These are phyloP conservation scores for Pyxicephalus adspersus DNA, from an alignment of 2,113 vertebrate genomes.

Conservation along the genomic window DNA sequence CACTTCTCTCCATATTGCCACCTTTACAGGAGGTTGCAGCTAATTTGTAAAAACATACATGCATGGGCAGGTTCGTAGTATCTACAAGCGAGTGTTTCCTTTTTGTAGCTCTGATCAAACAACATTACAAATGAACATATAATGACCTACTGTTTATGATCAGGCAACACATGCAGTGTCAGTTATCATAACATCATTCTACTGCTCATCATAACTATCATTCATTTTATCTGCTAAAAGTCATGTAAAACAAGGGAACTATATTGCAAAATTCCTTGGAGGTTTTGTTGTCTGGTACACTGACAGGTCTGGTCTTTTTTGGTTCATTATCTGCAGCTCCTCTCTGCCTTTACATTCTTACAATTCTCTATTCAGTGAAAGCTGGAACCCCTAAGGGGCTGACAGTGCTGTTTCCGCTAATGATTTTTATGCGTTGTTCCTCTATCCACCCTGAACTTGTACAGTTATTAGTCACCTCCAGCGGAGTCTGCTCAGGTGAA, in stretches of 20 bases:
- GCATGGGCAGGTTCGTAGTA: no score
- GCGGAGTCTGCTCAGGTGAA: constrained; percentile 32
- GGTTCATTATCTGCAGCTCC: constrained; percentile 37
- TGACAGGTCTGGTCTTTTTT: constrained; percentile 34
- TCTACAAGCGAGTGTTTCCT: no score
- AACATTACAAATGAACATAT: background rate
- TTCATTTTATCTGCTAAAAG: constrained; percentile 8
- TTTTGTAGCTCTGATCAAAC: no score
- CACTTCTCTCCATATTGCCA: no score
- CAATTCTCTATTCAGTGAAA: constrained; percentile 3
- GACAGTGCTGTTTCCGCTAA: constrained; percentile 35
- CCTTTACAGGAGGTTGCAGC: no score
- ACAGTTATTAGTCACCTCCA: constrained; percentile 39
- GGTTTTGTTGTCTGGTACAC: constrained; percentile 25
- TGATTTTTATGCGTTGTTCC: constrained; percentile 15
- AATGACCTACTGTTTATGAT: constrained; percentile 3
- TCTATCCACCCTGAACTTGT: constrained; percentile 18
- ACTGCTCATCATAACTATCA: background rate
- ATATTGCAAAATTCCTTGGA: constrained; percentile 13
- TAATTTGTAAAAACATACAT: no score
- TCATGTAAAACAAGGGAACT: constrained; percentile 22
- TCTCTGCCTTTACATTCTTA: constrained; percentile 9
- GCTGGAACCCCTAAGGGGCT: constrained; percentile 35
- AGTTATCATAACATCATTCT: background rate
- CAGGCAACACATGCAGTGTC: background rate